A percentile compares a stretch with the other conserved stretches of the same genome.
Conservation (phyloP, 2,888 invertebrate genomes). For the Lasioglossum calceatum region DNA sequence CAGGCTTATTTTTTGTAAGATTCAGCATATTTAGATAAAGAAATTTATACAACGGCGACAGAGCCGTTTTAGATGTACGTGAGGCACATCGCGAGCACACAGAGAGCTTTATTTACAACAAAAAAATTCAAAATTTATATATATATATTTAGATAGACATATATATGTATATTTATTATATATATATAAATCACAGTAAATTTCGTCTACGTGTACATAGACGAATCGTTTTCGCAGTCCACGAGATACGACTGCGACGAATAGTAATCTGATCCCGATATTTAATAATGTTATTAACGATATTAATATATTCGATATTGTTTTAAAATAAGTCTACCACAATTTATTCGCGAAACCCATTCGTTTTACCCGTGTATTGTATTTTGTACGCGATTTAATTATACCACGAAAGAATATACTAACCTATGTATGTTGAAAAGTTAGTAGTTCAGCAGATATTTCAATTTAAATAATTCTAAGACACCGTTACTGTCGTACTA, state of each 20-base stretch:
- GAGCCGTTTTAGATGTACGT: slow-evolving; percentile 46
- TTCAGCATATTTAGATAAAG: slow-evolving; percentile 47
- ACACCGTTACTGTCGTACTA: too few relatives aligned
- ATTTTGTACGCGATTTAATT: slow-evolving; percentile 28
- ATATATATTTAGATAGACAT: not conserved
- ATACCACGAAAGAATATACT: not conserved
- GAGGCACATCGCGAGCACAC: slow-evolving; percentile 32
- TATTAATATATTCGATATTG: slow-evolving; percentile 81
- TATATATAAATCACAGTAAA: not conserved
- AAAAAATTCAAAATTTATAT: slow-evolving; percentile 8
- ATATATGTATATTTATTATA: not conserved
- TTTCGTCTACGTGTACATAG: slow-evolving; percentile 45
- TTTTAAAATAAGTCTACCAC: slow-evolving; percentile 69
- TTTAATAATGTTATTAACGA: slow-evolving; percentile 79
- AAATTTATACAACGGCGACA: slow-evolving; percentile 17
- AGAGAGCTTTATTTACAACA: slow-evolving; percentile 52
- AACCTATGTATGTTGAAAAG: too few relatives aligned
- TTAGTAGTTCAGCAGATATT: too few relatives aligned
- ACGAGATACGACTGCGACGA: slow-evolving; percentile 64
- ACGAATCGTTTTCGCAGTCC: slow-evolving; percentile 48
- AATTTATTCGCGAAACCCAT: slow-evolving; percentile 40
- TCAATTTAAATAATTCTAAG: too few relatives aligned
- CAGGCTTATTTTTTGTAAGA: slow-evolving; percentile 48
- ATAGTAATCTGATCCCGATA: slow-evolving; percentile 75
- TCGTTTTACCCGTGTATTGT: slow-evolving; percentile 35